Base-by-base conservation (phyloP, 2,888 invertebrate genomes). In the Sarcophaga carnaria region DNA sequence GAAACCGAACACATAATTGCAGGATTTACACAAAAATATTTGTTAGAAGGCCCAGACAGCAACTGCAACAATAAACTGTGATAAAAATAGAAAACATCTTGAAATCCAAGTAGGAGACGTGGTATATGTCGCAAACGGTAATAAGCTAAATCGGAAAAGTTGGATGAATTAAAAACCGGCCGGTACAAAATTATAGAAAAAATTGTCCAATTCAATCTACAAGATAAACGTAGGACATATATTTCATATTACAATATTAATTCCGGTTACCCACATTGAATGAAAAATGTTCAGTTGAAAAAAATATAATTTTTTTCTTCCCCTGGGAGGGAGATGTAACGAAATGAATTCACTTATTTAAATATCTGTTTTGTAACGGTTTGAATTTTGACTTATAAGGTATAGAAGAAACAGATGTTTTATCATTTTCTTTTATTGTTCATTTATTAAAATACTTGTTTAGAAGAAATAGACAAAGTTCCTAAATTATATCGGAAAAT, bases 81-180 rank as follows among this genome's bases (percentile, higher is more conserved):
- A 88, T 74, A 70, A 72, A 85, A 82, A 78, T 54, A 75, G 86
- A 78, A 82, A 37, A 72, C 4, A 85, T 12, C 27, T 37, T 59
- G 63, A 80, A 6, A 82, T 88, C 45, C 47, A 83, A 0, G 45
- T 77, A 22, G 80, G 83, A 64, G 87, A 87, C 59, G 22, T 63
- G 49, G 85, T 88, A 45, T 87, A 64, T 78, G 76, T 85, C 14
- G 83, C 83, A 84, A 87, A 82, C 62, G 85, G 84, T 27, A 83
- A 88, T 22, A 78, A 71, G 71, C 49, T 88, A 49, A 88, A 88
- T 64, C 66, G 88, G 60, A 85, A 74, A 84, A 84, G 88, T 72
- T 85, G 60, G 84, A 89, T 77, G 86, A 87, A 85, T n/a, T 75
- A 20, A 10, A 25, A 27, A 75, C 54, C 66, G 75, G 54, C 3